A percentile compares a stretch with the other conserved stretches of the same genome.
Evolutionary conservation across 2,888 invertebrate species (phyloP).

Genomic region (Catocala sponsa): DNA sequence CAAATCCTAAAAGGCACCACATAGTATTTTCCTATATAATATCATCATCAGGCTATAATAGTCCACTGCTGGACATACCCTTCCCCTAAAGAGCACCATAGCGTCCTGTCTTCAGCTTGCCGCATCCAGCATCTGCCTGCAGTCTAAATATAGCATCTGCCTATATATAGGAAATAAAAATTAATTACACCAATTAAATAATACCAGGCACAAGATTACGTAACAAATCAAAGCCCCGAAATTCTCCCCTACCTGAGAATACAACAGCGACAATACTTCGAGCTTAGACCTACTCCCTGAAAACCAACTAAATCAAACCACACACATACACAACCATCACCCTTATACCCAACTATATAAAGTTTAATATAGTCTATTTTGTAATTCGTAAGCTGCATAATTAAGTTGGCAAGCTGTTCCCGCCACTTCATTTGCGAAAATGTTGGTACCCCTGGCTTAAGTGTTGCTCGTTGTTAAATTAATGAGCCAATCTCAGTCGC

Average conservation of each 20-base stretch:
- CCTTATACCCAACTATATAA: conserved; percentile 37
- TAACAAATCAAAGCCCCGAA: conserved; percentile 75
- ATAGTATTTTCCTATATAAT: neutral
- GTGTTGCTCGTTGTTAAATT: conserved; percentile 87
- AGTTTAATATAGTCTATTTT: conserved; percentile 20
- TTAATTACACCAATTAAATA: conserved; percentile 63
- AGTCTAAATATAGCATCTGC: no score
- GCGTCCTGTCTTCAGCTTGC: no score
- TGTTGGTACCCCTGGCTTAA: conserved; percentile 84
- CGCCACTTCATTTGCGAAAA: conserved; percentile 85
- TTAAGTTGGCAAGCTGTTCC: conserved; percentile 64
- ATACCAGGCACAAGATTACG: conserved; percentile 70
- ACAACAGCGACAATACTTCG: conserved; percentile 73
- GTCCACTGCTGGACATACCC: no score
- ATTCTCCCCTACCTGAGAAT: conserved; percentile 64
- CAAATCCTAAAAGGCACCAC: no score
- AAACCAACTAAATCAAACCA: conserved; percentile 35
- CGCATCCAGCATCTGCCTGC: no score
- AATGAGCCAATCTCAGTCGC: conserved; percentile 85
- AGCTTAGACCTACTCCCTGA: conserved; percentile 59
- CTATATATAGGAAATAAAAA: conserved; percentile 48
- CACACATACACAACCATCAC: conserved; percentile 15
- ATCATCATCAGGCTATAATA: no score
- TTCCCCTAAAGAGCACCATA: no score
- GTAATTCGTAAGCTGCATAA: conserved; percentile 27